Evolutionary conservation across 2,797 vertebrate species (phyloP), one percentile per base, ranked within the genome.

Genomic region (Cacajao melanocephalus): DNA sequence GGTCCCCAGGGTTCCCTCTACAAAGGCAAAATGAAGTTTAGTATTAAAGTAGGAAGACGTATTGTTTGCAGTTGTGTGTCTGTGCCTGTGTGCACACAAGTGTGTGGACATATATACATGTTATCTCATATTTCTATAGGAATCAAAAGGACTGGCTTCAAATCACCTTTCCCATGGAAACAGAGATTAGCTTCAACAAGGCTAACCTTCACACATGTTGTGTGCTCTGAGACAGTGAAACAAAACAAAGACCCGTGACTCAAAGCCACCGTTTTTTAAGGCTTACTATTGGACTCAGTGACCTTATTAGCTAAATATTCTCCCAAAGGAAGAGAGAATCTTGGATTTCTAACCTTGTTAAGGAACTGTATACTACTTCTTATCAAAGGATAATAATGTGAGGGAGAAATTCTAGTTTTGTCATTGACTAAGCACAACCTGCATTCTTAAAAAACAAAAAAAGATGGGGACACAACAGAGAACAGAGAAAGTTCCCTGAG

Each of bases 391-490:
- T 67, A 92, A 80, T 55, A 75, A 30, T 28, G 90, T 26, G 24
- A 94, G 7, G 8, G 33, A 94, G 33, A 67, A 20, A 90, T 13
- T 61, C 88, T 92, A 44, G 46, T 58, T 52, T 70, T 85, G 36
- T 41, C 20, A 15, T 57, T 84, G 86, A 84, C 15, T 79, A 91
- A 41, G 36, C 17, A 92, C 61, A 50, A 50, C 4, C 17, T 30
- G 75, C 64, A 26, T n/a, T 90, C 19, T 83, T 55, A 72, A 55
- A 88, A 19, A 86, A 80, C 79, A 93, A 81, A 90, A 80, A 88
- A 44, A 2, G 14, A 55, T 48, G 28, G 33, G 44, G 30, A 17
- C 67, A 85, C 26, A 81, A 96, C 48, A 85, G 50, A 88, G 95
- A 96, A 93, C 70, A 91, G 61, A 91, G 14, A 28, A 75, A 78